phyloP scores from a whole-genome alignment of 2,113 vertebrate species.

The Rallus limicola region DNA sequence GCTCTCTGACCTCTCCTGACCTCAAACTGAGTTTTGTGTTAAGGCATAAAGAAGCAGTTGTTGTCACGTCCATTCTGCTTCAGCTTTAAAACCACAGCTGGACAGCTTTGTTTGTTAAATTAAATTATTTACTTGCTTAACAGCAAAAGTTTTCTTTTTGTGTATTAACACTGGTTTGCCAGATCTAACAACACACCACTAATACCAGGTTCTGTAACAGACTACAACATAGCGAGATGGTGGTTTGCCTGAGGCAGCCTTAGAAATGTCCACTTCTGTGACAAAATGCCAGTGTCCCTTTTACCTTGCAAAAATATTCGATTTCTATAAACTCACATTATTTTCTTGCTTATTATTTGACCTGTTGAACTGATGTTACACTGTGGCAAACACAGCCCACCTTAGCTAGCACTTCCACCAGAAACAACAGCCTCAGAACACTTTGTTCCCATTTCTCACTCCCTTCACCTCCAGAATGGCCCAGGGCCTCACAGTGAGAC shows the following conservation, averaged over 20 bases:
- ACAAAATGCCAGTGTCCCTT: not conserved
- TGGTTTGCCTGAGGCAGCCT: not conserved
- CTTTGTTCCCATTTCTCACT: not conserved
- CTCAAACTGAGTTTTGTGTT: not conserved
- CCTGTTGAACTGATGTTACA: not conserved
- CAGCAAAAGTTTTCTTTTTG: not conserved
- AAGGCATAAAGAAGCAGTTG: not conserved
- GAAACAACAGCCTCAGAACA: not conserved
- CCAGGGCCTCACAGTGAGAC: not conserved
- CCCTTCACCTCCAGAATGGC: not conserved
- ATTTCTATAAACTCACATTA: not conserved
- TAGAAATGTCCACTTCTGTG: rapidly evolving
- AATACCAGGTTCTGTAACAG: not conserved
- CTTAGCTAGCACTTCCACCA: not conserved
- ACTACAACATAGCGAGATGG: not conserved
- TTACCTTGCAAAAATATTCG: not conserved
- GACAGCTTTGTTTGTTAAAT: not conserved
- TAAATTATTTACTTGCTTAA: not conserved
- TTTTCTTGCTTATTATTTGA: not conserved
- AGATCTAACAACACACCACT: not conserved
- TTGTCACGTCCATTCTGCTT: not conserved
- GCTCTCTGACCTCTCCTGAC: too few relatives aligned
- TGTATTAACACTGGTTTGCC: not conserved
- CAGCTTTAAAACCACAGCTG: not conserved
- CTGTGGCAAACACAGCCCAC: not conserved